Evolutionary conservation across 2,888 invertebrate genomes (phyloP).

Genomic region (Eristalinus aeneus): DNA sequence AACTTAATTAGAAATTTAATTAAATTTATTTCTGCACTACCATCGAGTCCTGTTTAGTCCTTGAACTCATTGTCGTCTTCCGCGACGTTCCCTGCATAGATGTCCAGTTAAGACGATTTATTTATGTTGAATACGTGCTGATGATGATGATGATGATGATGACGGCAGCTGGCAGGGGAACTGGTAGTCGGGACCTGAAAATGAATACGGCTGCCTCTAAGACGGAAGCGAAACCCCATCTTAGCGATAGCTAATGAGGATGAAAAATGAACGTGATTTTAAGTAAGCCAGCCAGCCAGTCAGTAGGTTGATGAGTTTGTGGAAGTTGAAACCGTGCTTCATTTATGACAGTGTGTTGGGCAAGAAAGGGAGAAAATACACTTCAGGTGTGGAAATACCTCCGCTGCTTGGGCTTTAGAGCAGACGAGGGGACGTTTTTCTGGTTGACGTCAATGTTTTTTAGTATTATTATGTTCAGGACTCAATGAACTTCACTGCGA

Average conservation of each 20-base stretch:
- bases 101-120: slow-evolving; percentile 66
- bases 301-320: background rate
- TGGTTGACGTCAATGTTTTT: too few relatives aligned
- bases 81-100: slow-evolving; percentile 7
- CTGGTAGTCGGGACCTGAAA: background rate
- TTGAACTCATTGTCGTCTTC: background rate
- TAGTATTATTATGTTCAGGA: too few relatives aligned
- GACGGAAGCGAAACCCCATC: slow-evolving; percentile 60
- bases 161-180: background rate
- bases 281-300: background rate
- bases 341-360: slow-evolving; percentile 4
- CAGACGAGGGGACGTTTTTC: too few relatives aligned
- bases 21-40: slow-evolving; percentile 64
- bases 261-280: slow-evolving; percentile 65
- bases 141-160: slow-evolving; percentile 38
- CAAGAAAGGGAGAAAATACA: too few relatives aligned
- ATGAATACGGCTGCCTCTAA: slow-evolving; percentile 24
- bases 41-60: slow-evolving; percentile 37
- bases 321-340: background rate
- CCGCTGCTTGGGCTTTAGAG: too few relatives aligned
- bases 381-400: too few relatives aligned
- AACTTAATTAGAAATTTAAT: slow-evolving; percentile 68
- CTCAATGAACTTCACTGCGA: too few relatives aligned
- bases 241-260: slow-evolving; percentile 58
- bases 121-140: slow-evolving; percentile 66